Evolutionary conservation across 2,113 vertebrate species (phyloP).

Genomic region (Gavialis gangeticus): DNA sequence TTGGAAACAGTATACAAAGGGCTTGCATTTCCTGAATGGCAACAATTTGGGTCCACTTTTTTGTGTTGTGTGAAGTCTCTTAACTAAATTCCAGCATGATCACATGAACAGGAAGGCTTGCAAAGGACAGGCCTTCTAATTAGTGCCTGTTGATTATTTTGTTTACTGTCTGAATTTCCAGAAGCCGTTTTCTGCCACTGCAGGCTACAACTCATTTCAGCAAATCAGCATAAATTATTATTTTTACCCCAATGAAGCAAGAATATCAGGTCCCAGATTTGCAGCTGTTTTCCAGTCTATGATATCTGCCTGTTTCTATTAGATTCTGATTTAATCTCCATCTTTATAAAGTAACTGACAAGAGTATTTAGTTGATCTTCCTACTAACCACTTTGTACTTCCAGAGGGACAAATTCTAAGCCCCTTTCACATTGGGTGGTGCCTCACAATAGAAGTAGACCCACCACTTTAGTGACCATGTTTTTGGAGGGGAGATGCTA

Average conservation of each 20-base stretch:
- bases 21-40: not conserved
- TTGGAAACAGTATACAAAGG: not conserved
- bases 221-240: not conserved
- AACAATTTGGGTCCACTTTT: not conserved
- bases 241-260: not conserved
- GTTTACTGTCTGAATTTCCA: not conserved
- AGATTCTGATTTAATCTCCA: not conserved
- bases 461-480: too few relatives aligned
- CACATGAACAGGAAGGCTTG: not conserved
- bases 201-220: not conserved
- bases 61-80: not conserved
- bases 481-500: not conserved
- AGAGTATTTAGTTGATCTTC: too few relatives aligned
- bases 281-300: too few relatives aligned
- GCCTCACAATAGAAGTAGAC: too few relatives aligned
- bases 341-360: too few relatives aligned
- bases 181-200: not conserved
- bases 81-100: not conserved
- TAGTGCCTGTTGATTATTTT: accelerated
- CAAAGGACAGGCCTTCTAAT: not conserved
- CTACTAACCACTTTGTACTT: too few relatives aligned
- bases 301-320: not conserved
- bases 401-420: too few relatives aligned
- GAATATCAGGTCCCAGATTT: not conserved
- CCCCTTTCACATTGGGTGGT: too few relatives aligned